Evolutionary conservation across 2,888 invertebrate species (phyloP).

Genomic region (Lepeophtheirus nordmannii): DNA sequence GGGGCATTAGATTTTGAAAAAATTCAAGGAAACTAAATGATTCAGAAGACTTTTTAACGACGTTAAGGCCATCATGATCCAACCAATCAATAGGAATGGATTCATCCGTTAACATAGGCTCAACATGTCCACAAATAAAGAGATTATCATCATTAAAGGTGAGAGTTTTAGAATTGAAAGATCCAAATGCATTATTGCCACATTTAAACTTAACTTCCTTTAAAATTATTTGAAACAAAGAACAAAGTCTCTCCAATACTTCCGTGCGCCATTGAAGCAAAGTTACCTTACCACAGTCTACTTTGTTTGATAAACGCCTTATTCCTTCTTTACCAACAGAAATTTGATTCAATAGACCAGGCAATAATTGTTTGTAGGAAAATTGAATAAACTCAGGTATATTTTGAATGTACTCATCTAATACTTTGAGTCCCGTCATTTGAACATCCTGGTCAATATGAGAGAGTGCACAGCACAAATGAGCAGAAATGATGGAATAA

Average conservation of each 20-base stretch:
- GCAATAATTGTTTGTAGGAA: neutral
- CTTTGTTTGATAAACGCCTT: neutral
- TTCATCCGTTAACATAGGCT: neutral
- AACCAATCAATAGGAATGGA: slow-evolving; percentile 1
- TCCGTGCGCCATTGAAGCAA: neutral
- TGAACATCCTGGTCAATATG: slow-evolving; percentile 13
- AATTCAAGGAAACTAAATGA: neutral
- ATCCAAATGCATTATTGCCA: no score
- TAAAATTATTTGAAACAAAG: neutral
- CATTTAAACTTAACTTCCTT: neutral
- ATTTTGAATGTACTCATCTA: neutral
- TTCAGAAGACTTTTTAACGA: neutral
- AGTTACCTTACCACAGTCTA: neutral
- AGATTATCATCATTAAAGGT: neutral
- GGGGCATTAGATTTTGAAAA: neutral
- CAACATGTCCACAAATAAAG: neutral
- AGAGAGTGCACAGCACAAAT: slow-evolving; percentile 15
- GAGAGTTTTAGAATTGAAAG: neutral
- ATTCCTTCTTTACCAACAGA: neutral
- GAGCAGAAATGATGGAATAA: neutral
- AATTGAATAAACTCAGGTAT: neutral
- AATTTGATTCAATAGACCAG: neutral
- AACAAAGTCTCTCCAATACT: neutral
- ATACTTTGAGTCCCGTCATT: neutral
- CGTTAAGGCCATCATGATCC: neutral